Percentiles rank a stretch among this genome's conserved stretches.
Evolutionary conservation across 2,797 vertebrate species (phyloP).

Genomic region (Pangasius mekongensis): DNA sequence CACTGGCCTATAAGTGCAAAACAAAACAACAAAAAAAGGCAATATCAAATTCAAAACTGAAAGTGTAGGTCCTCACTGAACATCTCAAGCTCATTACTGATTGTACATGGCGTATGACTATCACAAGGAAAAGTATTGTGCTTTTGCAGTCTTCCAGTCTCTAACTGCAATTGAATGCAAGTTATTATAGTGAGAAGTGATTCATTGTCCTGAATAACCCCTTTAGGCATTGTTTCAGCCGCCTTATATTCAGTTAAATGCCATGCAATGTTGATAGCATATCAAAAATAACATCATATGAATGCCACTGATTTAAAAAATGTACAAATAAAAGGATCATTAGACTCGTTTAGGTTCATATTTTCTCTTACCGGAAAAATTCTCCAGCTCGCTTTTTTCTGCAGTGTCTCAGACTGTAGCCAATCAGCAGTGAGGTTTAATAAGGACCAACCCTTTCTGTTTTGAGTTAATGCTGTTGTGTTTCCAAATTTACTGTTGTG

Average conservation of each 20-base stretch:
- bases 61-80: neutral
- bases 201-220: neutral
- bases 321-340: neutral
- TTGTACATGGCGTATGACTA: neutral
- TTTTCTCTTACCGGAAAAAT: neutral
- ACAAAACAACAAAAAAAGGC: too few species aligned
- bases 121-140: neutral
- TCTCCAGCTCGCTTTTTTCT: neutral
- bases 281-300: neutral
- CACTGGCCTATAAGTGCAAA: neutral
- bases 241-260: neutral
- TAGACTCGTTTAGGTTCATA: neutral
- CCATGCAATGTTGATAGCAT: neutral
- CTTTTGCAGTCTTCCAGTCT: neutral
- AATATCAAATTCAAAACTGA: neutral
- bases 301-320: neutral
- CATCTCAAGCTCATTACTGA: neutral
- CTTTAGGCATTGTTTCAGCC: neutral
- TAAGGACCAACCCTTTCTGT: neutral
- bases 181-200: neutral
- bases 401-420: neutral
- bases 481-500: neutral
- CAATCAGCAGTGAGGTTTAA: neutral
- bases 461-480: neutral
- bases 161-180: neutral